Percentiles rank a stretch among this genome's conserved stretches.
phyloP scores from a whole-genome alignment of 2,888 invertebrate species.

The Synergus japonicus region DNA sequence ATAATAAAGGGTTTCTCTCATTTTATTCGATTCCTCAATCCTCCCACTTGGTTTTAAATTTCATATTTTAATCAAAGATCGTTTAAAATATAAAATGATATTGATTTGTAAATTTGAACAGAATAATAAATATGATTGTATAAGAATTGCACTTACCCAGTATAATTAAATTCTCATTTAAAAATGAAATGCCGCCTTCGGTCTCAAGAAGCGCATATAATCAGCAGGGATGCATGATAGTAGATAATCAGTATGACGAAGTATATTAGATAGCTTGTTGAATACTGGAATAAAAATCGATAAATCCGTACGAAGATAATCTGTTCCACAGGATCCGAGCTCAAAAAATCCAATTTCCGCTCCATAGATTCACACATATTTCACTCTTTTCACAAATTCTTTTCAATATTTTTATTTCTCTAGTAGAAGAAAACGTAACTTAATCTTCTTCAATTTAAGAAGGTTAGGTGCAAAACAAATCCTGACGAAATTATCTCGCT shows the following conservation, averaged over 20 bases:
- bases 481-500: too few species aligned
- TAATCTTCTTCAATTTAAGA: too few species aligned
- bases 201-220: slow-evolving; percentile 63
- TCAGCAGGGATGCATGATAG: slow-evolving; percentile 65
- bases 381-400: background rate
- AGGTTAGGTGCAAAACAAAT: too few species aligned
- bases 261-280: slow-evolving; percentile 62
- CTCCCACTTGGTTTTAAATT: background rate
- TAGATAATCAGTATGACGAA: slow-evolving; percentile 67
- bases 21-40: background rate
- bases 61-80: background rate
- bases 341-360: slow-evolving; percentile 51
- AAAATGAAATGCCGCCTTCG: background rate
- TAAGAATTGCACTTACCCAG: background rate
- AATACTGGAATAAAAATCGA: slow-evolving; percentile 61
- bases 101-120: background rate
- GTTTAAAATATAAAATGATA: background rate
- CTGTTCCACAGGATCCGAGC: slow-evolving; percentile 53
- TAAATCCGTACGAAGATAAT: slow-evolving; percentile 60
- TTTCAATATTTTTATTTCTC: background rate
- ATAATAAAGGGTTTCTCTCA: background rate
- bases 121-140: background rate
- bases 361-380: slow-evolving; percentile 42
- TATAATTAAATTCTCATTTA: background rate
- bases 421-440: too few species aligned